phyloP scores from a whole-genome alignment of 2,888 invertebrate genomes.

The Ypsolopha scabrella region DNA sequence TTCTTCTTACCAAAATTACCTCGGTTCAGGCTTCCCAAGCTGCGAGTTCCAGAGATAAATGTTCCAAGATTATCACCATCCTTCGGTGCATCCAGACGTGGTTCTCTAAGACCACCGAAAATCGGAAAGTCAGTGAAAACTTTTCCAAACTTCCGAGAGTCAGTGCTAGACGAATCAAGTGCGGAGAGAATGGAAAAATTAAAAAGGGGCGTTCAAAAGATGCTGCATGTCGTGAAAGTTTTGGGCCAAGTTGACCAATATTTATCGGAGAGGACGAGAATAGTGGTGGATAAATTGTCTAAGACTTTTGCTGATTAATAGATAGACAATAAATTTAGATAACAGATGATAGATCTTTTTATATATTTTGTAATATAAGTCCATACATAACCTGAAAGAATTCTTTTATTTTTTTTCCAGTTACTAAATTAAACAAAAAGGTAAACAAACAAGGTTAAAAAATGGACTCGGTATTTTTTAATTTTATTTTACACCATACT shows the following conservation, averaged over 20 bases:
- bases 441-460: too few species aligned
- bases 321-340: background rate
- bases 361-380: too few species aligned
- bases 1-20: slow-evolving; percentile 31
- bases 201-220: slow-evolving; percentile 54
- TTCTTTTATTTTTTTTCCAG: too few species aligned
- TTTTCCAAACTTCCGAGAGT: slow-evolving; percentile 23
- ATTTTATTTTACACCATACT: too few species aligned
- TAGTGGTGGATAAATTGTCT: slow-evolving; percentile 48
- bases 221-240: slow-evolving; percentile 54
- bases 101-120: slow-evolving; percentile 25
- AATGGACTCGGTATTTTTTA: too few species aligned
- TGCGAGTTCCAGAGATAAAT: slow-evolving; percentile 36
- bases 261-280: slow-evolving; percentile 48
- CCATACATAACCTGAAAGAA: too few species aligned
- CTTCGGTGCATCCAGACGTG: slow-evolving; percentile 11
- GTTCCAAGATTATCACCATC: slow-evolving; percentile 22
- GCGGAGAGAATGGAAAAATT: slow-evolving; percentile 52
- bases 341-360: too few species aligned
- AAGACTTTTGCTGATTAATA: slow-evolving; percentile 44
- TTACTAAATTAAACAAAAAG: too few species aligned
- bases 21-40: slow-evolving; percentile 29
- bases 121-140: slow-evolving; percentile 32
- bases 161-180: slow-evolving; percentile 37
- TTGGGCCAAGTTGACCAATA: slow-evolving; percentile 54